A percentile compares a stretch with the other conserved stretches of the same genome.
phyloP scores from a whole-genome alignment of 2,113 vertebrate genomes.

The Sciurus niger region DNA sequence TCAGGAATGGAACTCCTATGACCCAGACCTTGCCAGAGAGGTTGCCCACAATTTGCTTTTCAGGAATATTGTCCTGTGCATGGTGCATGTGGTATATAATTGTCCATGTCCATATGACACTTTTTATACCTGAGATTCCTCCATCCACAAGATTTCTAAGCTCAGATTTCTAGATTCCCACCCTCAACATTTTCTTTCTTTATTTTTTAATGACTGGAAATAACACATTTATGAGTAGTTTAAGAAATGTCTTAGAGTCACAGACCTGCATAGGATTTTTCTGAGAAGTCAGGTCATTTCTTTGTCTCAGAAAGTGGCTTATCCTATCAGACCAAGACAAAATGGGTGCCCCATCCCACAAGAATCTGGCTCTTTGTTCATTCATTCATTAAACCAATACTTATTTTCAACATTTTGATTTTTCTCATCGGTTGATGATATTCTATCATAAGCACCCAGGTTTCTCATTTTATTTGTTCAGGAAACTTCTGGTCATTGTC shows the following conservation, averaged over 20 bases:
- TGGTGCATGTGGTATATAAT: too few relatives aligned
- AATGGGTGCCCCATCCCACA: background rate
- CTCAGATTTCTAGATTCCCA: background rate
- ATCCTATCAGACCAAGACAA: background rate
- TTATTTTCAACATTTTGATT: background rate
- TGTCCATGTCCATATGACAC: background rate
- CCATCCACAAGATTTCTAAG: background rate
- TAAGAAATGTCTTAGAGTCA: background rate
- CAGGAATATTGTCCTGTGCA: background rate
- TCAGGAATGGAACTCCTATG: background rate
- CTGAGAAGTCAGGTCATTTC: background rate
- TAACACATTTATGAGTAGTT: background rate
- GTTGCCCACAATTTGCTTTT: background rate
- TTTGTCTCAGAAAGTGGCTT: slow-evolving; percentile 1
- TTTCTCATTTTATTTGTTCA: background rate
- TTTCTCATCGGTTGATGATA: background rate
- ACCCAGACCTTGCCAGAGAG: background rate
- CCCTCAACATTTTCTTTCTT: background rate
- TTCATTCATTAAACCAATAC: background rate
- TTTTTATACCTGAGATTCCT: background rate
- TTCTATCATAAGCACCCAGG: background rate
- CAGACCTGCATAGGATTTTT: background rate
- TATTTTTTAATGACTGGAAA: slow-evolving; percentile 16
- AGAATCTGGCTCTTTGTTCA: background rate
- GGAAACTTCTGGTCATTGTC: background rate